Conservation (phyloP, 1,140 invertebrate genomes). For the Lucilia sericata region DNA sequence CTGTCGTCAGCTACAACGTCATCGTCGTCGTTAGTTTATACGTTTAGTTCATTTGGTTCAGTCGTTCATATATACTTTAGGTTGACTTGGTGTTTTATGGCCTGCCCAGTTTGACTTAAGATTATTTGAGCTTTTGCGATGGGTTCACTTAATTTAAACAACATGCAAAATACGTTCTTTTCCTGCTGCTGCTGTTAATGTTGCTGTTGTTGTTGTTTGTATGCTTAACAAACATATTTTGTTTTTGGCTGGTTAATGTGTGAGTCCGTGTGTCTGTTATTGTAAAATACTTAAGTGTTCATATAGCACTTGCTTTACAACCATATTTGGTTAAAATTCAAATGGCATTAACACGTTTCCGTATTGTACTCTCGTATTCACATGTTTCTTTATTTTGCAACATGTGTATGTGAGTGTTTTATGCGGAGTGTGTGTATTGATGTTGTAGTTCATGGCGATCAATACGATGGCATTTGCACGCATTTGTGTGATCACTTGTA, state of each 20-base stretch:
- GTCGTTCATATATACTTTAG: neutral
- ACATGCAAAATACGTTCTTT: conserved; percentile 42
- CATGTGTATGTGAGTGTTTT: neutral
- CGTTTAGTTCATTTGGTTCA: neutral
- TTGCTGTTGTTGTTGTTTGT: neutral
- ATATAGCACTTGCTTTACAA: conserved; percentile 47
- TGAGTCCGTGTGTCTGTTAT: neutral
- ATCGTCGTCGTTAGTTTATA: neutral
- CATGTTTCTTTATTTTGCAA: conserved; percentile 12
- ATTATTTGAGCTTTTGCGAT: conserved; percentile 40
- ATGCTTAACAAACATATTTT: neutral
- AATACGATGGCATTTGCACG: conserved; percentile 44
- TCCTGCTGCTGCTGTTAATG: neutral
- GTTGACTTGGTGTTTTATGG: conserved; percentile 35
- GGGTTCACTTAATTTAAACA: conserved; percentile 45
- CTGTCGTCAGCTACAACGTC: neutral
- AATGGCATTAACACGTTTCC: conserved; percentile 67
- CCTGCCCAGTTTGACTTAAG: conserved; percentile 42
- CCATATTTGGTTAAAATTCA: conserved; percentile 67
- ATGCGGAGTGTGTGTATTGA: neutral
- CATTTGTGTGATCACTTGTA: conserved; percentile 45
- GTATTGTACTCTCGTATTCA: conserved; percentile 53
- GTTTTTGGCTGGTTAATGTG: neutral
- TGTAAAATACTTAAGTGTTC: conserved; percentile 37
- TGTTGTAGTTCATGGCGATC: conserved; percentile 22